Base-by-base conservation (phyloP, 2,113 vertebrate genomes). In the Manacus vitellinus region DNA sequence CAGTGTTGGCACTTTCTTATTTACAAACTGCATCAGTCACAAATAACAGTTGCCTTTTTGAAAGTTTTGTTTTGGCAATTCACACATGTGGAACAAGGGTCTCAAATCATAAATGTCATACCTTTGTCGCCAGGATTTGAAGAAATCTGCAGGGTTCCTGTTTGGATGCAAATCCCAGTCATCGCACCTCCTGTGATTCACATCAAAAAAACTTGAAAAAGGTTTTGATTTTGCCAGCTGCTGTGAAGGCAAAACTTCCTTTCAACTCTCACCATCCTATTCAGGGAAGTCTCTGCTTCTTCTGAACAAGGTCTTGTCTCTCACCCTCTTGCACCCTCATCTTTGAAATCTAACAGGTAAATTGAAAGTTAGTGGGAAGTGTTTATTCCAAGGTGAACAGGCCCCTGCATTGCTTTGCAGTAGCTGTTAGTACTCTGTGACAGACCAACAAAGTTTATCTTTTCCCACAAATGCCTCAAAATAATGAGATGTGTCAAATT, bases 91-190 rank as follows among this genome's bases (percentile, higher is more conserved):
- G 71, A 83, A 75, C 80, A 94, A 88, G 71, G 80, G 80, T 94
- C 59, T 7, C 89, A 85, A 94, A 93, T 87, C 33, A 56, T 95
- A 85, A 89, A 96, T 95, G 66, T 96, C 85, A 73, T 47, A 89
- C 59, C 62, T 92, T 94, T 97, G 87, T 92, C 89, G 1, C 61
- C 44, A 95, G 78, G 84, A 94, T 87, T 94, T 95, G 59, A 95
- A 93, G 94, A 94, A 89, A 85, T 68, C 94, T 95, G 63, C 85
- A 80, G 85, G 87, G 93, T 43, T 96, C 85, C 95, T 87, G 58
- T 94, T 96, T 93, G 91, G 82, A 92, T 91, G 86, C 62, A 94
- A 95, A 95, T 95, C 89, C 76, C 82, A 25, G 61, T 66, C 89
- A 95, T 73, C 4, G 0, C 15, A 49, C 62, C 59, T 95, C 93